These are phyloP conservation scores for Catharus ustulatus DNA, from an alignment of 2,797 vertebrate genomes.

Conservation along the genomic window DNA sequence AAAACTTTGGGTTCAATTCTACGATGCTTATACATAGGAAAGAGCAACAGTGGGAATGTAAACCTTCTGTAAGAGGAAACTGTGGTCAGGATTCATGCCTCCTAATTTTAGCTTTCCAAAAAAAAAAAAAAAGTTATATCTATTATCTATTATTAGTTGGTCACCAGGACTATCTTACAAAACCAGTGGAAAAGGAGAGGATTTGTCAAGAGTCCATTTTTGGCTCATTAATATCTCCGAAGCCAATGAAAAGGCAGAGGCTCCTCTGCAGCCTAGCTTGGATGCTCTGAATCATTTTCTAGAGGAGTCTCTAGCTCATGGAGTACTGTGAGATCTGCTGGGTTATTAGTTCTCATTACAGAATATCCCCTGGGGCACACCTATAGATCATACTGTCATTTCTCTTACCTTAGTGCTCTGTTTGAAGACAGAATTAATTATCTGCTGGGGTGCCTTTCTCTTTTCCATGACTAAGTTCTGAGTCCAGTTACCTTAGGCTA, in stretches of 20 bases:
- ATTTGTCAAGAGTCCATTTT: background rate
- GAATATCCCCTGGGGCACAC: background rate
- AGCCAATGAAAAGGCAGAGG: background rate
- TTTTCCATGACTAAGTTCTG: background rate
- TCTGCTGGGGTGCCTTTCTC: background rate
- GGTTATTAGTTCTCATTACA: conserved; percentile 24
- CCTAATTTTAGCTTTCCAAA: background rate
- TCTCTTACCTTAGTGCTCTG: background rate
- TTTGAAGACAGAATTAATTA: conserved; percentile 33
- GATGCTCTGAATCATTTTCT: background rate
- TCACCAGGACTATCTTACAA: background rate
- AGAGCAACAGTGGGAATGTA: background rate
- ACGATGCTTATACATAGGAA: background rate
- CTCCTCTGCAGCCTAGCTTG: background rate
- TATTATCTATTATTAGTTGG: background rate
- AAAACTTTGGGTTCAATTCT: background rate
- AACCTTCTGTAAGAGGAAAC: background rate
- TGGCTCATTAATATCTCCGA: background rate
- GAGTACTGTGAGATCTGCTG: background rate
- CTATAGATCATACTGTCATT: conserved; percentile 31
- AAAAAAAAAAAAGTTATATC: too few relatives aligned
- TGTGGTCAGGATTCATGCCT: background rate
- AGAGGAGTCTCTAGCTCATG: background rate
- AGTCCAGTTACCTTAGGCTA: background rate
- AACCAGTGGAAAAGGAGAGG: background rate